Evolutionary conservation across 2,113 vertebrate genomes (phyloP), one percentile per base, ranked within the genome.

Genomic region (Thunnus thynnus): DNA sequence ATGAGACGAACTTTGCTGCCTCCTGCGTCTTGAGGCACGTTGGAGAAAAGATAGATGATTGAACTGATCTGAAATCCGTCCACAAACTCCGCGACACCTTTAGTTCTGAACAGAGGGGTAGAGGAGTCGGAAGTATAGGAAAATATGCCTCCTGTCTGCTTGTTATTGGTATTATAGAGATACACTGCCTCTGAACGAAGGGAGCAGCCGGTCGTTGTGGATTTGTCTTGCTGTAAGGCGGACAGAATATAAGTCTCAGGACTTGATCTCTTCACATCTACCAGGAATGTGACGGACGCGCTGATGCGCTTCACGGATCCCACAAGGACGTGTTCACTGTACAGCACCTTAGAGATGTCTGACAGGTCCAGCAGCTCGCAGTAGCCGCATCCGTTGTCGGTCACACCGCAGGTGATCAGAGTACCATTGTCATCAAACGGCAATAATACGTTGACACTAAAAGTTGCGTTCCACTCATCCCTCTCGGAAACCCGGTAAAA

Each of bases 371-470:
- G 27, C 27, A 30, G 2, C 27, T 30, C 27, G 27, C 27, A 30
- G 27, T 30, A 30, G 3, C 27, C 27, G 27, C 68, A 71, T 44
- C 82, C 30, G 2, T 58, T 18, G n/a, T 67, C 68, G 64, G 89
- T 85, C 14, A 92, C 96, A 88, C 96, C 97, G 86, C 97, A 97
- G 20, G 13, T 94, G 72, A 98, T 91, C 83, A 97, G 57, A 0
- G 82, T 91, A 1, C 81, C 46, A 69, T 94, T 94, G 86, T 89
- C 76, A 51, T 77, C 65, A 91, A 96, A 96, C 69, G 95, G 91
- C 70, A 97, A 86, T 87, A 98, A 89, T 78, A 96, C 91, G 86
- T 72, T 86, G 2, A 92, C 30, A 18, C 18, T 62, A 20, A 20
- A 47, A 10, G 61, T 72, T 2, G 8, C 13, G 22, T 83, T 70